phyloP scores from a whole-genome alignment of 2,888 invertebrate genomes.

The Drosophila neoperkinsi region DNA sequence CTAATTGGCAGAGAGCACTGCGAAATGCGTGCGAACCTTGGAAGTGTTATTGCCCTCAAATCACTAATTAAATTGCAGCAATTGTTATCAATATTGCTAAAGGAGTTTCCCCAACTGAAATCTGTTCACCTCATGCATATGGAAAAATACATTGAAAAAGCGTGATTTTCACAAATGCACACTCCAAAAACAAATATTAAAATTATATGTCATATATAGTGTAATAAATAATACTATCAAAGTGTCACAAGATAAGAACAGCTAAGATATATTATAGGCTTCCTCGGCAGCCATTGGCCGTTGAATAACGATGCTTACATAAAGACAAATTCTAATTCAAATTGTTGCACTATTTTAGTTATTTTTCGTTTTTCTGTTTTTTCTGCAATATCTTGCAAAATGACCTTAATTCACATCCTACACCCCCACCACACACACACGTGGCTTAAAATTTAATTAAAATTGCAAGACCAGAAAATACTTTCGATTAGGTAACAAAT shows the following conservation, averaged over 20 bases:
- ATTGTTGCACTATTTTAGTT: constrained; percentile 12
- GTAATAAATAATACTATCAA: constrained; percentile 39
- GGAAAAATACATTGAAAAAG: constrained; percentile 18
- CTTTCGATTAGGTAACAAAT: constrained; percentile 80
- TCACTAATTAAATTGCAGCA: not conserved
- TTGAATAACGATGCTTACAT: constrained; percentile 57
- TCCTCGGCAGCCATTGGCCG: constrained; percentile 17
- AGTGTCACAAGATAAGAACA: constrained; percentile 52
- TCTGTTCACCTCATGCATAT: constrained; percentile 5
- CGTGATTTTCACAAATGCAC: constrained; percentile 3
- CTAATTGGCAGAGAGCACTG: constrained; percentile 24
- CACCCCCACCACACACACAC: not conserved
- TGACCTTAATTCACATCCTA: not conserved
- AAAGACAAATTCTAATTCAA: constrained; percentile 32
- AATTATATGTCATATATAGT: constrained; percentile 26
- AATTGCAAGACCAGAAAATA: constrained; percentile 32
- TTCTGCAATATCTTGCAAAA: constrained; percentile 6
- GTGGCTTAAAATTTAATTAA: constrained; percentile 19
- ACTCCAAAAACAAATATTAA: not conserved
- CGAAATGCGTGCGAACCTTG: constrained; percentile 17
- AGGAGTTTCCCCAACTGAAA: not conserved
- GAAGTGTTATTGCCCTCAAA: constrained; percentile 16
- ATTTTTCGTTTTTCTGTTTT: constrained; percentile 2
- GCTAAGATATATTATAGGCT: constrained; percentile 45
- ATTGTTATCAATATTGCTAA: not conserved